These are phyloP conservation scores for Siniperca chuatsi DNA, from an alignment of 2,113 vertebrate genomes.

Conservation along the genomic window DNA sequence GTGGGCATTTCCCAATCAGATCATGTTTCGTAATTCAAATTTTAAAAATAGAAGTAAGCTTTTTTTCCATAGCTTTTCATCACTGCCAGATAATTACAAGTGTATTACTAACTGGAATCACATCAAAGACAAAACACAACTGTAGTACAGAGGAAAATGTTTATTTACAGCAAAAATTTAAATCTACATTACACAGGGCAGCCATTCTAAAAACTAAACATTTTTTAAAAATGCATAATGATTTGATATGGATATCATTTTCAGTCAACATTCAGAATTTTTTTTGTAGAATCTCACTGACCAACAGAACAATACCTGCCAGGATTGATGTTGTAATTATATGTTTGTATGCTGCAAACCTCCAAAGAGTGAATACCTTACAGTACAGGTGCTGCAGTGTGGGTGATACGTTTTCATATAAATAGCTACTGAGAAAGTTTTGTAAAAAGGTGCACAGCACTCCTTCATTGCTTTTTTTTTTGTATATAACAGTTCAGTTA, in stretches of 20 bases:
- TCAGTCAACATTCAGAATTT: conserved; percentile 54
- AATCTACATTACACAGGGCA: conserved; percentile 62
- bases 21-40: not conserved
- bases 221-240: conserved; percentile 45
- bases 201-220: conserved; percentile 70
- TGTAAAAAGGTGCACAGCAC: conserved; percentile 75
- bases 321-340: not conserved
- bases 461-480: conserved; percentile 34
- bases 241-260: conserved; percentile 49
- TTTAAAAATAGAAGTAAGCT: not conserved
- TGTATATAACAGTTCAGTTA: conserved; percentile 36
- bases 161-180: conserved; percentile 80
- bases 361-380: not conserved
- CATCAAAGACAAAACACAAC: conserved; percentile 18
- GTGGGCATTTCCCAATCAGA: not conserved
- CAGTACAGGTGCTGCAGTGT: conserved; percentile 27
- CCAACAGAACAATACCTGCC: conserved; percentile 11
- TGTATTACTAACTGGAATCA: not conserved
- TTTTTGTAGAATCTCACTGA: not conserved
- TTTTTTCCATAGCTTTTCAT: not conserved
- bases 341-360: conserved; percentile 9
- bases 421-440: conserved; percentile 55
- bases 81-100: not conserved
- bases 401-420: conserved; percentile 32
- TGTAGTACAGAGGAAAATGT: conserved; percentile 52